A percentile compares a stretch with the other conserved stretches of the same genome.
phyloP scores from a whole-genome alignment of 2,888 invertebrate species.

The Plebejus argus region DNA sequence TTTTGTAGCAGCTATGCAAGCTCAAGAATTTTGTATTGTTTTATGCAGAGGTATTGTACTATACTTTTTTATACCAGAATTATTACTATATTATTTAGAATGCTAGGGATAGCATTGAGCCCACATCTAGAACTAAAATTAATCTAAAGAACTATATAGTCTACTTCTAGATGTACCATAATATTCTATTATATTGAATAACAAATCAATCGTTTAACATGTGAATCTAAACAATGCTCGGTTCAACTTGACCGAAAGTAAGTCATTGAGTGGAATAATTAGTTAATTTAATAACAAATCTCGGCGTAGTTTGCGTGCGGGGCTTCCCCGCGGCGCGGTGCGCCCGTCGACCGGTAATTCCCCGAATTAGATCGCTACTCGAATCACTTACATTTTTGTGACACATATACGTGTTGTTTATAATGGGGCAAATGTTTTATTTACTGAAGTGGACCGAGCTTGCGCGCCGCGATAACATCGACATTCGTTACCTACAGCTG shows the following conservation, averaged over 20 bases:
- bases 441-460: constrained; percentile 14
- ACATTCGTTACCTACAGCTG: background rate
- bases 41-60: no score
- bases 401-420: constrained; percentile 21
- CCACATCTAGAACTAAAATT: background rate
- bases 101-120: no score
- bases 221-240: background rate
- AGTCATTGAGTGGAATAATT: background rate
- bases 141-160: background rate
- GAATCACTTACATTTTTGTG: constrained; percentile 11
- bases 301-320: background rate
- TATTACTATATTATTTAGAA: no score
- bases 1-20: background rate
- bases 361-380: constrained; percentile 10
- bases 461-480: background rate
- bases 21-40: no score
- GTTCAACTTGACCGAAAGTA: constrained; percentile 9
- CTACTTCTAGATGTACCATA: no score
- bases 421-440: background rate
- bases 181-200: background rate
- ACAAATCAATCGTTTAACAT: background rate
- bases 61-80: no score
- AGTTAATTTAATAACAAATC: constrained; percentile 22
- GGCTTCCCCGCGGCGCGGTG: background rate
- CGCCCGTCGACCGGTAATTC: background rate